Evolutionary conservation across 2,113 vertebrate species (phyloP).

Genomic region (Siniperca chuatsi): DNA sequence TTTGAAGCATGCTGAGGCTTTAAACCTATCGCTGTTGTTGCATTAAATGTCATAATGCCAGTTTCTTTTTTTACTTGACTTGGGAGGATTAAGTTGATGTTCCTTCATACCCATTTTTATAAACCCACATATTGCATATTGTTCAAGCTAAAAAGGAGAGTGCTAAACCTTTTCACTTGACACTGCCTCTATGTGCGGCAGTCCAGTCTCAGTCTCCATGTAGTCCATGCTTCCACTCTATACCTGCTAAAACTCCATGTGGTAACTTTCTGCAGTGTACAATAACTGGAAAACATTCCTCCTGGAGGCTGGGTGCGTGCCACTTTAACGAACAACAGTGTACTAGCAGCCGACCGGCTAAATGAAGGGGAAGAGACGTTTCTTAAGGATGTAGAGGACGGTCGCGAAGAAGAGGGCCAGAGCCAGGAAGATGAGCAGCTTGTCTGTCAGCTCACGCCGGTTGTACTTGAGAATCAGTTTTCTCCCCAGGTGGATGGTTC

Average conservation of each 20-base stretch:
- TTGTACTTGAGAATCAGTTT: slow-evolving; percentile 97
- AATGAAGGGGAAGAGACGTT: slow-evolving; percentile 93
- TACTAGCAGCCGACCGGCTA: slow-evolving; percentile 53
- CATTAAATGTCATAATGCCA: slow-evolving; percentile 5
- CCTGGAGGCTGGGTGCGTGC: background rate
- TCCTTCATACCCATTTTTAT: background rate
- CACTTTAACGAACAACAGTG: background rate
- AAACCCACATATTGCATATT: slow-evolving; percentile 10
- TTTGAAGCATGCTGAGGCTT: slow-evolving; percentile 12
- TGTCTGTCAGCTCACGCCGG: slow-evolving; percentile 94
- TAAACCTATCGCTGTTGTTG: background rate
- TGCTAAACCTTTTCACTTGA: background rate
- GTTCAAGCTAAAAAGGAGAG: background rate
- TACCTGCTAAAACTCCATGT: background rate
- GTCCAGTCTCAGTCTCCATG: slow-evolving; percentile 8
- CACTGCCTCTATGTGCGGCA: background rate
- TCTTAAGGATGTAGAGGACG: slow-evolving; percentile 95
- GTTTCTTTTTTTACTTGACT: background rate
- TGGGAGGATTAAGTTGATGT: background rate
- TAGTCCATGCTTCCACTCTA: background rate
- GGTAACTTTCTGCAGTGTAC: background rate
- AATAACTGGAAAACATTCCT: background rate
- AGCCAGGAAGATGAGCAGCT: slow-evolving; percentile 95
- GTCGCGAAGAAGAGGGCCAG: slow-evolving; percentile 94
- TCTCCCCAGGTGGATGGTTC: slow-evolving; percentile 92